Evolutionary conservation across 2,113 vertebrate genomes (phyloP).

Genomic region (Antennarius striatus): DNA sequence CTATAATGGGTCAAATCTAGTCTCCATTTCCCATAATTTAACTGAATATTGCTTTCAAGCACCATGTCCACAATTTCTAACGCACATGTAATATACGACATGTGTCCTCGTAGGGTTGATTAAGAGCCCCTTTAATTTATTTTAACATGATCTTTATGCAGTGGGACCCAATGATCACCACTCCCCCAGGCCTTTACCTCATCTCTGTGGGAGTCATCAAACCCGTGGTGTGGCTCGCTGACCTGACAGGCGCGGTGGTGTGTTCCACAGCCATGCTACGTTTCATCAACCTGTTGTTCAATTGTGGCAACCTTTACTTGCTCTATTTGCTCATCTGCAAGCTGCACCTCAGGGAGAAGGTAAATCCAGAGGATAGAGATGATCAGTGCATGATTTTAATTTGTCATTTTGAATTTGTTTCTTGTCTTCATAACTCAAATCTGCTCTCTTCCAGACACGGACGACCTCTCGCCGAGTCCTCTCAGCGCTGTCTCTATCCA

Average conservation of each 20-base stretch:
- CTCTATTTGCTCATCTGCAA: conserved; percentile 87
- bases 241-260: conserved; percentile 83
- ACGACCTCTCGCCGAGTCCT: conserved; percentile 85
- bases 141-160: conserved; percentile 50
- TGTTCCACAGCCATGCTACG: conserved; percentile 93
- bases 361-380: conserved; percentile 40
- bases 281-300: conserved; percentile 95
- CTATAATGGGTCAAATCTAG: too few species aligned
- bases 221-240: conserved; percentile 86
- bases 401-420: not conserved
- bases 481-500: conserved; percentile 85
- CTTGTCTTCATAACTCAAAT: not conserved
- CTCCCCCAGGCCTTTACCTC: conserved; percentile 91
- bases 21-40: not conserved
- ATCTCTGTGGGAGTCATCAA: conserved; percentile 89
- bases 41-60: too few species aligned
- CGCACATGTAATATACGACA: too few species aligned
- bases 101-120: not conserved
- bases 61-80: not conserved
- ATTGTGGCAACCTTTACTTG: conserved; percentile 91
- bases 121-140: not conserved
- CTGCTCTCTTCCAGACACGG: conserved; percentile 73
- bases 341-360: conserved; percentile 89
- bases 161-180: conserved; percentile 99
- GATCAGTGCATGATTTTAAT: too few species aligned